Percentiles rank a stretch among this genome's conserved stretches.
phyloP scores from a whole-genome alignment of 2,888 invertebrate genomes.

The Tipula vernalis region DNA sequence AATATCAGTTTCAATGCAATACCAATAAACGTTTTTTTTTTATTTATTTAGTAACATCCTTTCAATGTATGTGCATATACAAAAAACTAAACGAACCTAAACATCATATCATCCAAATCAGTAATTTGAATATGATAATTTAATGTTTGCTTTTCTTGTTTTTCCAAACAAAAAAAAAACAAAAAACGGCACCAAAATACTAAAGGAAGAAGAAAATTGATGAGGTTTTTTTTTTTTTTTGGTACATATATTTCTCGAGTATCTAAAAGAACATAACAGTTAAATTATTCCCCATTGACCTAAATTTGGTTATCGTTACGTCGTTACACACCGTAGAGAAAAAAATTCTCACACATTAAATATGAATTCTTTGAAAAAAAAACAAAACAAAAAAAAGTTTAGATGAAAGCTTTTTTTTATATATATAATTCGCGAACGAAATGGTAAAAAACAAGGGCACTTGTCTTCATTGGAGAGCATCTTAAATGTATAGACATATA shows the following conservation, averaged over 20 bases:
- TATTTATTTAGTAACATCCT: background rate
- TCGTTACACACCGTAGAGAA: background rate
- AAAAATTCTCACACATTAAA: background rate
- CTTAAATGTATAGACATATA: background rate
- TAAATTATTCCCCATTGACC: conserved; percentile 4
- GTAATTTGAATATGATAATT: background rate
- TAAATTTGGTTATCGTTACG: background rate
- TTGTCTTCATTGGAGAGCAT: background rate
- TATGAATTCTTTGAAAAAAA: background rate
- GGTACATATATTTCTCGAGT: background rate
- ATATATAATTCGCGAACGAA: background rate
- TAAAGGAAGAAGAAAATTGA: background rate
- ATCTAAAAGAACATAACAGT: background rate
- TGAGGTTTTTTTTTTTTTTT: background rate
- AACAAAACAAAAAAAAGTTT: background rate
- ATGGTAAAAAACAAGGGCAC: background rate
- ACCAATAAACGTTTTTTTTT: background rate
- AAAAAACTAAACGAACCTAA: background rate
- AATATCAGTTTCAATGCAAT: background rate
- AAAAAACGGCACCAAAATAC: background rate
- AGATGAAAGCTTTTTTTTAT: background rate
- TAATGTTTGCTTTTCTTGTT: background rate
- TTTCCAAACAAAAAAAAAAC: too few relatives aligned
- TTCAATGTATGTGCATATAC: background rate
- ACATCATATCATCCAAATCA: background rate